A percentile compares a stretch with the other conserved stretches of the same genome.
Evolutionary conservation across 2,888 invertebrate genomes (phyloP).

Genomic region (Thymelicus sylvestris): DNA sequence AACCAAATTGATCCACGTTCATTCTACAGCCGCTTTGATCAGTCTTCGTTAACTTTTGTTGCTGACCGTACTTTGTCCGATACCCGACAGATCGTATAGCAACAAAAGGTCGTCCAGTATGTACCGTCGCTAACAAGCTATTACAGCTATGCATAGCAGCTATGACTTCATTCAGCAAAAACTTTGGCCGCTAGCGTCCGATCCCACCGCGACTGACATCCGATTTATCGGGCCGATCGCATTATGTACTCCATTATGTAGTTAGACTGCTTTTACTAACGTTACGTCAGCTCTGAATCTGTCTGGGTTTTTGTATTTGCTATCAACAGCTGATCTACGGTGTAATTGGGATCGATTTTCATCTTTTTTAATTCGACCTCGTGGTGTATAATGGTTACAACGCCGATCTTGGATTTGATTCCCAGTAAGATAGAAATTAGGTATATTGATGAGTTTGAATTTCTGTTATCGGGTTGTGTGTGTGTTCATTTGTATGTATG

Average conservation of each 20-base stretch:
- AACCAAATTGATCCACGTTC: too few relatives aligned
- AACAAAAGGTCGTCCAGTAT: background rate
- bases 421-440: too few relatives aligned
- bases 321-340: background rate
- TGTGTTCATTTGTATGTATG: too few relatives aligned
- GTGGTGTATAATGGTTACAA: too few relatives aligned
- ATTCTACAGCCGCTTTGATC: background rate
- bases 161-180: conserved; percentile 48
- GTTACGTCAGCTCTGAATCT: conserved; percentile 13
- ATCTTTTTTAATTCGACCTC: too few relatives aligned
- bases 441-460: too few relatives aligned
- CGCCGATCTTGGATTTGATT: too few relatives aligned
- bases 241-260: conserved; percentile 7
- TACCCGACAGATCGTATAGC: too few relatives aligned
- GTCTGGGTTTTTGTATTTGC: background rate
- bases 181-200: conserved; percentile 25
- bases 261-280: conserved; percentile 13
- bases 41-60: background rate
- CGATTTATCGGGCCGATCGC: conserved; percentile 25
- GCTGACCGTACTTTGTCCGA: background rate
- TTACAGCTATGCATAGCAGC: conserved; percentile 41
- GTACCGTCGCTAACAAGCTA: conserved; percentile 26
- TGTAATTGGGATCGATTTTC: too few relatives aligned
- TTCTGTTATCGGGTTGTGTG: too few relatives aligned
- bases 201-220: conserved; percentile 34